Evolutionary conservation across 2,888 invertebrate genomes (phyloP), one percentile per base, ranked within the genome.

Genomic region (Tinea pellionella): DNA sequence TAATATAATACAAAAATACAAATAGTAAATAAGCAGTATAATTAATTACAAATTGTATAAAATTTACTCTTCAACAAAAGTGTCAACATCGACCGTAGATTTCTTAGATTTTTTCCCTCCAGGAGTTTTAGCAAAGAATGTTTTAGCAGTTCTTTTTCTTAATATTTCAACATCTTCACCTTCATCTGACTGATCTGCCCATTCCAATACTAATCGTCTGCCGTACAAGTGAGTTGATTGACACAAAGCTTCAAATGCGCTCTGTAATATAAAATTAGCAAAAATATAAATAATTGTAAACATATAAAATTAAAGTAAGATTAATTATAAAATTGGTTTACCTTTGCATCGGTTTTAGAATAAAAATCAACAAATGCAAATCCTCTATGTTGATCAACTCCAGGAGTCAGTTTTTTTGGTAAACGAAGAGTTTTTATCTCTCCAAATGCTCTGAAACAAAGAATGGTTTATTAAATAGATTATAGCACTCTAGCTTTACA

Each of bases 201-300:
- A 99, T 86, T 99, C 98, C 62, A 99, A 83, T 0, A 97, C 98
- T 68, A 99, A 87, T 61, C 98, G 90, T 65, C 99, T 90, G 0
- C 99, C 99, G 78, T 97, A 99, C 80, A 99, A 93, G 90, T 99
- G 99, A 60, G 99, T 99, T 69, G 98, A 98, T 75, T 96, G 96
- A 67, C 94, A 93, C n/a, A 98, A 77, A 0, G 96, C 93, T 64
- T 96, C 94, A 79, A 98, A 97, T 0, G 99, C 99, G 74, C 92
- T 90, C 94, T 96, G 77, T 42, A 89, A 87, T 67, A 61, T 64
- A 64, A 62, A 24, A 6, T 24, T 24, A 3, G 24, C 3, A 24
- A 24, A 6, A 11, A 56, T 3, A 56, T 24, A 56, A n/a, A n/a
- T n/a, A n/a, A n/a, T n/a, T n/a, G n/a, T n/a, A n/a, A n/a, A n/a